These are phyloP conservation scores for Taenaris catops DNA, from an alignment of 2,888 invertebrate genomes.

Conservation along the genomic window DNA sequence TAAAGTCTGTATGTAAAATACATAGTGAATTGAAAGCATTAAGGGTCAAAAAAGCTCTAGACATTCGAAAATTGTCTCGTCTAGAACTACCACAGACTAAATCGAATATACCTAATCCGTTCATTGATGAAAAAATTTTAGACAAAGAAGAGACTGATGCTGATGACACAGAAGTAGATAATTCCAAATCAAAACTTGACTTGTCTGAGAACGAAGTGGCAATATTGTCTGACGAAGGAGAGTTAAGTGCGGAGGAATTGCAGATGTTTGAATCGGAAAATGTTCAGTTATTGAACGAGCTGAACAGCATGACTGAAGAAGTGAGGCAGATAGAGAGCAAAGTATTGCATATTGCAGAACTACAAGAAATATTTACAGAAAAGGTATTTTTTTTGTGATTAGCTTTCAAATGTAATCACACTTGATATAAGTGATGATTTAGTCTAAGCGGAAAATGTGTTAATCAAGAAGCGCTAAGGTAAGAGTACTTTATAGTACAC, in stretches of 20 bases:
- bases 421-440: no score
- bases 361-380: conserved; percentile 98
- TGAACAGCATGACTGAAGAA: conserved; percentile 94
- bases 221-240: conserved; percentile 79
- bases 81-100: conserved; percentile 71
- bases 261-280: conserved; percentile 97
- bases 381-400: conserved; percentile 82
- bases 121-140: conserved; percentile 38
- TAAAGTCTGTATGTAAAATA: conserved; percentile 92
- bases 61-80: conserved; percentile 89
- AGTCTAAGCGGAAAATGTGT: no score
- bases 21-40: conserved; percentile 94
- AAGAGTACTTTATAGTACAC: no score
- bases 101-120: conserved; percentile 52
- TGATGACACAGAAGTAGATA: conserved; percentile 38
- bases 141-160: conserved; percentile 38
- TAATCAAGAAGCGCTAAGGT: no score
- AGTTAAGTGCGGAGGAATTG: conserved; percentile 90
- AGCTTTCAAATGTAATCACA: no score
- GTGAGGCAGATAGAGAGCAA: conserved; percentile 94
- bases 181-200: conserved; percentile 46
- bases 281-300: conserved; percentile 89
- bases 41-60: conserved; percentile 90
- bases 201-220: conserved; percentile 67
- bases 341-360: conserved; percentile 96